Percentiles rank a stretch among this genome's conserved stretches.
Conservation (phyloP, 2,888 invertebrate species). For the Chymomyza fuscimana region DNA sequence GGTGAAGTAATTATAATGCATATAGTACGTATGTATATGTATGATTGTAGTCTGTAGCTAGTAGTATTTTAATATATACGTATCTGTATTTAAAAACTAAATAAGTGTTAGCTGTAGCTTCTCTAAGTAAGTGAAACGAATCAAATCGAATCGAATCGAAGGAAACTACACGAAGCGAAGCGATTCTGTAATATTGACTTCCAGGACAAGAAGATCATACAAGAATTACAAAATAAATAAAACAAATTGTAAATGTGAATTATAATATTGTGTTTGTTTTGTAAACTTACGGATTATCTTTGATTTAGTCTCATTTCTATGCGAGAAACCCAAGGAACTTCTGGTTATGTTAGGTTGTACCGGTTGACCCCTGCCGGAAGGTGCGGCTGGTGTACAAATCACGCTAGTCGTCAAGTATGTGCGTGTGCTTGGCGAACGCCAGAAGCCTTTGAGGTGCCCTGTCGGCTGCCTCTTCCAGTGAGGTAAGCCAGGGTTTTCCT, state of each 20-base stretch:
- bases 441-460: too few species aligned
- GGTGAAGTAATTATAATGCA: constrained; percentile 2
- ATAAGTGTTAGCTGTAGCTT: constrained; percentile 4
- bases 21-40: constrained; percentile 4
- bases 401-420: too few species aligned
- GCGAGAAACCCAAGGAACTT: too few species aligned
- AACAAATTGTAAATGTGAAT: constrained; percentile 23
- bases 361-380: too few species aligned
- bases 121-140: constrained; percentile 4
- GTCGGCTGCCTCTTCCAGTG: too few species aligned
- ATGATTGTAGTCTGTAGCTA: constrained; percentile 1
- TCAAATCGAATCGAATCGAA: neutral
- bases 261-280: neutral
- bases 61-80: constrained; percentile 1
- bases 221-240: constrained; percentile 13
- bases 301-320: too few species aligned
- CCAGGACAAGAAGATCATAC: neutral
- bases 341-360: too few species aligned
- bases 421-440: too few species aligned
- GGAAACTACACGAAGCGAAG: neutral
- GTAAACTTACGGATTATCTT: too few species aligned
- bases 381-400: too few species aligned
- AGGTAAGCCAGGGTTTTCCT: too few species aligned
- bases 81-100: constrained; percentile 5
- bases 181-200: neutral